phyloP scores from a whole-genome alignment of 2,797 vertebrate species.

The Leptodactylus fallax region DNA sequence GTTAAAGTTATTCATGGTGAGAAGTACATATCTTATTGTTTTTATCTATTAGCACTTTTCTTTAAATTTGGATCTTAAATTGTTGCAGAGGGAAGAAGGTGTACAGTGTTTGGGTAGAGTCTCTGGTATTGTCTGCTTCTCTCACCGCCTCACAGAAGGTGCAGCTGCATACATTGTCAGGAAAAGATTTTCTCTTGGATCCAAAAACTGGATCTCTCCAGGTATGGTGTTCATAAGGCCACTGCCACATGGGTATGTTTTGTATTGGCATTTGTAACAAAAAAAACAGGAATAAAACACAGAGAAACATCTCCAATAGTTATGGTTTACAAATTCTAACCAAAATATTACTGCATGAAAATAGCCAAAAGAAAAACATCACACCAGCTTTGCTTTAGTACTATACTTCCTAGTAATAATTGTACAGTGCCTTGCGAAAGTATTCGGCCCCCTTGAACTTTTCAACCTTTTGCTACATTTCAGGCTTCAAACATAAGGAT shows the following conservation, averaged over 20 bases:
- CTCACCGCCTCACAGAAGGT: neutral
- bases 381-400: no score
- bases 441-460: no score
- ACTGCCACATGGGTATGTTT: neutral
- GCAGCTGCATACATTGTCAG: constrained; percentile 28
- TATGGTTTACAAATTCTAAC: no score
- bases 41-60: neutral
- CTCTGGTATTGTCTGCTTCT: constrained; percentile 28
- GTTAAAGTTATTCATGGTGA: neutral
- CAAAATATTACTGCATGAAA: no score
- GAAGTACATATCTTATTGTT: neutral
- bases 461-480: no score
- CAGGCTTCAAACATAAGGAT: no score
- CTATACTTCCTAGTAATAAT: no score
- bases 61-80: neutral
- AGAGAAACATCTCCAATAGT: no score
- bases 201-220: constrained; percentile 59
- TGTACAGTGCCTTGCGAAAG: no score
- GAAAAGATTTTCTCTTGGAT: constrained; percentile 4
- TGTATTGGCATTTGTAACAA: neutral
- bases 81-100: constrained; percentile 49
- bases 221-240: neutral
- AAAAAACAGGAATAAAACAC: no score
- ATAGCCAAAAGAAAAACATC: no score
- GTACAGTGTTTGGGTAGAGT: constrained; percentile 37